Evolutionary conservation across 2,888 invertebrate species (phyloP).

Genomic region (Agrochola lychnidis): DNA sequence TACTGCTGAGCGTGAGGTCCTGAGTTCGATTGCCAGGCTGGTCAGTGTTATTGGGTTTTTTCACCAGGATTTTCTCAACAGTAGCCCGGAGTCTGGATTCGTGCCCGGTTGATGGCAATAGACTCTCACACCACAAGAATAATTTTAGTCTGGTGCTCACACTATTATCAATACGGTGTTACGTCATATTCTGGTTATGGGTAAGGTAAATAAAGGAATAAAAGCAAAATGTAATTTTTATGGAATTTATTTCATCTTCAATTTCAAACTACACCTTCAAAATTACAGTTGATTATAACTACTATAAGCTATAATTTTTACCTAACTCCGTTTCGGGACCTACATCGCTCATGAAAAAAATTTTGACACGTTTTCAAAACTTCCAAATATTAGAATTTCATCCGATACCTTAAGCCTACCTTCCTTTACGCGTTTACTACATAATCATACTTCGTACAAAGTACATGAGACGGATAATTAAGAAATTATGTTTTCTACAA

Average conservation of each 20-base stretch:
- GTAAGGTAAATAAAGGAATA: conserved; percentile 33
- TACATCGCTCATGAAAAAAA: conserved; percentile 80
- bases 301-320: conserved; percentile 89
- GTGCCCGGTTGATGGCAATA: no score
- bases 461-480: conserved; percentile 67
- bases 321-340: conserved; percentile 84
- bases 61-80: no score
- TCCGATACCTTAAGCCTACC: conserved; percentile 79
- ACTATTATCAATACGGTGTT: no score
- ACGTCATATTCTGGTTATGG: neutral
- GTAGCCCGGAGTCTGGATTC: no score
- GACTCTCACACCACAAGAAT: no score
- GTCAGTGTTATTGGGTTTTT: no score
- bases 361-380: conserved; percentile 89
- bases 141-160: no score
- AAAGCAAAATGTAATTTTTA: conserved; percentile 68
- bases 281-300: conserved; percentile 90
- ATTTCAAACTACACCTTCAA: conserved; percentile 90
- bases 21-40: no score
- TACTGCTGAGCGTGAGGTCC: no score
- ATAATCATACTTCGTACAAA: conserved; percentile 69
- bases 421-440: conserved; percentile 85
- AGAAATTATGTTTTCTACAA: conserved; percentile 60
- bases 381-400: conserved; percentile 79
- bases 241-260: conserved; percentile 88